Evolutionary conservation across 2,888 invertebrate genomes (phyloP), one percentile per base, ranked within the genome.

Genomic region (Hartigia nigra): DNA sequence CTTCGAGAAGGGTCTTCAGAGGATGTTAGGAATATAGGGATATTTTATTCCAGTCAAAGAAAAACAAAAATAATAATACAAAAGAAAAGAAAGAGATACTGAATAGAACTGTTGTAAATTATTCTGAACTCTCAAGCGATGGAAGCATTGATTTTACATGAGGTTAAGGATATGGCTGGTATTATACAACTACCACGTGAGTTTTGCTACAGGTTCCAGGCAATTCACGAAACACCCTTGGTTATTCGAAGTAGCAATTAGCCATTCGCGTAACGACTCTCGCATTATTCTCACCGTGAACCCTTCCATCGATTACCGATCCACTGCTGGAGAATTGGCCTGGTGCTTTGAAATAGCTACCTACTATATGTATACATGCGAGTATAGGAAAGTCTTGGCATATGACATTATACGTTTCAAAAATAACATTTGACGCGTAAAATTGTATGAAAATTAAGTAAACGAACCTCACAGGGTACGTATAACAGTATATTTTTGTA

Each of bases 101-200:
- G 23, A 55, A 23, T 55, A 55, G 23, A 9, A 23, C 55, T 55
- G 55, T 23, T 55, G 55, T 23, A 2, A 23, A 55, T 55, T 55
- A 55, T 55, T 9, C 23, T 23, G 23, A 55, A 55, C 23, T 23
- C 9, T 23, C 23, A 55, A 55, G 14, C 75, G 23, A 1, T 74
- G 78, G 81, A 82, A 39, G 55, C 85, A 87, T 87, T 85, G 86
- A 87, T 87, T 87, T 87, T 82, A 82, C 74, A 76, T 74, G 83
- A 85, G 87, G 87, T 87, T 87, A 86, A 87, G 87, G 86, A 86
- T 84, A 87, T 79, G 32, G 5, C 72, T 34, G 72, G 3, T 31
- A n/a, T n/a, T n/a, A n/a, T n/a, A 9, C 55, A 55, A 75, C 78
- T 78, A 77, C 80, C 85, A 86, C 84, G 86, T 86, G 86, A 87